A percentile compares a stretch with the other conserved stretches of the same genome.
These are phyloP conservation scores for Holacanthus passer DNA, from an alignment of 2,113 vertebrate species.

Conservation along the genomic window DNA sequence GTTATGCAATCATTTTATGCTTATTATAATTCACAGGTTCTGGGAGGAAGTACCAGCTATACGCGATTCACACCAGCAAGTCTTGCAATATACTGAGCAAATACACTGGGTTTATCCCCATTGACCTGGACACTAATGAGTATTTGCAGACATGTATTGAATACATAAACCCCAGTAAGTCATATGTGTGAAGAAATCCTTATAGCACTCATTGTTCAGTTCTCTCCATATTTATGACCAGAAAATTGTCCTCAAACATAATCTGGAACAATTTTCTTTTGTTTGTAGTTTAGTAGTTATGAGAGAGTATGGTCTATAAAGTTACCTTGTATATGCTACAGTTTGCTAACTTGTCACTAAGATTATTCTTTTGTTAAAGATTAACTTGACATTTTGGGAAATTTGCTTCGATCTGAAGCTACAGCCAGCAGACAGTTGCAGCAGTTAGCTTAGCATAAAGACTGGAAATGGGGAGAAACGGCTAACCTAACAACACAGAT, in stretches of 20 bases:
- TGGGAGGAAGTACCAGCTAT: slow-evolving; percentile 89
- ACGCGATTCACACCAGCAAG: slow-evolving; percentile 92
- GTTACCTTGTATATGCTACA: not conserved
- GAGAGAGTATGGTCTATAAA: not conserved
- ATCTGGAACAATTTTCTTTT: not conserved
- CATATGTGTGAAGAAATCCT: not conserved
- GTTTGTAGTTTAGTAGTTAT: not conserved
- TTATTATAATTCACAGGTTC: slow-evolving; percentile 82
- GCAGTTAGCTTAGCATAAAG: not conserved
- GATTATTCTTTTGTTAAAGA: not conserved
- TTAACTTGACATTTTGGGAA: not conserved
- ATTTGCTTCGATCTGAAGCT: not conserved
- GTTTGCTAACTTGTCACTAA: not conserved
- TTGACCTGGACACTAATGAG: slow-evolving; percentile 90
- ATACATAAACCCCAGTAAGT: slow-evolving; percentile 88
- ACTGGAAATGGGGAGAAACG: not conserved
- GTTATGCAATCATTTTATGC: not conserved
- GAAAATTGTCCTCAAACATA: not conserved
- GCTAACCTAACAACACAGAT: not conserved
- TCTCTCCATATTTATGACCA: not conserved
- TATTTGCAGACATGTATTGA: slow-evolving; percentile 89
- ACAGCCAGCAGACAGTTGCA: not conserved
- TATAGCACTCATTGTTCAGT: not conserved
- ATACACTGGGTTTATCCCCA: slow-evolving; percentile 90
- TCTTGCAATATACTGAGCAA: slow-evolving; percentile 96